Evolutionary conservation across 2,113 vertebrate genomes (phyloP).

Genomic region (Perccottus glenii): DNA sequence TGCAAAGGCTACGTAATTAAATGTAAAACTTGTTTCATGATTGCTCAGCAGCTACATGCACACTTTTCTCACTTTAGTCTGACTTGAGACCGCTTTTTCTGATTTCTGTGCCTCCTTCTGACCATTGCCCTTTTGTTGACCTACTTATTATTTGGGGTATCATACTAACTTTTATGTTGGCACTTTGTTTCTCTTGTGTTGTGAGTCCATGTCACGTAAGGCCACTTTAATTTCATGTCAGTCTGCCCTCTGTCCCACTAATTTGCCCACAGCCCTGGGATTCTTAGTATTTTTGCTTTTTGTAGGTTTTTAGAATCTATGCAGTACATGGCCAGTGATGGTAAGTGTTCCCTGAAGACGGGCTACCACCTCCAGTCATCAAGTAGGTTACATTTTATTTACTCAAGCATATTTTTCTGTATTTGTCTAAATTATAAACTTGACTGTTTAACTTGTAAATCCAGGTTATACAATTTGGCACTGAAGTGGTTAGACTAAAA

Average conservation of each 20-base stretch:
- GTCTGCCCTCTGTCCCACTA: background rate
- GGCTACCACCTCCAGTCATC: constrained; percentile 2
- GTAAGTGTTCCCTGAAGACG: constrained; percentile 57
- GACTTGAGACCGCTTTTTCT: too few relatives aligned
- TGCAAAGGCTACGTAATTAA: too few relatives aligned
- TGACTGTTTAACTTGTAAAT: too few relatives aligned
- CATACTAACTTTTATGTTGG: background rate
- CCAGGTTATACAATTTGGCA: too few relatives aligned
- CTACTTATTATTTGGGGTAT: too few relatives aligned
- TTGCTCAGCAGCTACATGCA: too few relatives aligned
- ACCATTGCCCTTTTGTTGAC: background rate
- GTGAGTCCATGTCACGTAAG: too few relatives aligned
- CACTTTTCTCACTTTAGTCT: too few relatives aligned
- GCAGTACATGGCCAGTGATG: constrained; percentile 33
- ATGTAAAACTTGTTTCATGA: too few relatives aligned
- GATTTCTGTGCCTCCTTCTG: background rate
- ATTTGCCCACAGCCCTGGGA: constrained; percentile 30
- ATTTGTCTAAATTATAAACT: too few relatives aligned
- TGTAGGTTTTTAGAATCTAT: constrained; percentile 68
- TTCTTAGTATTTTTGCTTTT: constrained; percentile 73
- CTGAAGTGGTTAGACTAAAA: too few relatives aligned
- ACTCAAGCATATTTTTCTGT: background rate
- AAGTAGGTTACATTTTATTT: constrained; percentile 30
- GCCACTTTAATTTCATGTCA: background rate
- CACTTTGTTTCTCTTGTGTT: background rate